These are phyloP conservation scores for Cyphomyrus plagiostoma DNA, from an alignment of 2,113 vertebrate species.

Conservation along the genomic window DNA sequence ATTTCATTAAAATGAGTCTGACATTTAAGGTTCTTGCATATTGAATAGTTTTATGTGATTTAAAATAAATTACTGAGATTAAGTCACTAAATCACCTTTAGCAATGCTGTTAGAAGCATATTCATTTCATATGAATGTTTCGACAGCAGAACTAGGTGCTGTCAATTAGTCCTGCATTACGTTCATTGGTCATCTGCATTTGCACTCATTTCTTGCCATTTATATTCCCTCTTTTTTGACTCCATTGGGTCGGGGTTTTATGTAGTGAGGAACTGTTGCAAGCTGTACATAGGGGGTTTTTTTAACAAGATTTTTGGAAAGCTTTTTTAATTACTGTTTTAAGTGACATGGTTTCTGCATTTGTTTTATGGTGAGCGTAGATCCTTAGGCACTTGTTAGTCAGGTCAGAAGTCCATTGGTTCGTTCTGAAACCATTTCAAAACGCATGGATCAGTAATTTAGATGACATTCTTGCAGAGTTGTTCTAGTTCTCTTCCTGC, in stretches of 20 bases:
- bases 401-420: background rate
- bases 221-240: background rate
- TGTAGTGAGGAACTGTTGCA: background rate
- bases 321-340: background rate
- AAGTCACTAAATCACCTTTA: background rate
- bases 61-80: background rate
- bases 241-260: background rate
- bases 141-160: too few species aligned
- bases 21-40: background rate
- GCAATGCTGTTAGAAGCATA: too few species aligned
- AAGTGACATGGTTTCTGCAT: background rate
- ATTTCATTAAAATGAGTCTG: too few species aligned
- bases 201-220: too few species aligned
- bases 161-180: too few species aligned
- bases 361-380: background rate
- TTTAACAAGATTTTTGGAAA: too few species aligned
- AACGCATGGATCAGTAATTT: background rate
- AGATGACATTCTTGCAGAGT: background rate
- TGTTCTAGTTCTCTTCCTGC: background rate
- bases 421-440: too few species aligned
- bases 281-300: background rate
- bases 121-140: too few species aligned
- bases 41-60: background rate
- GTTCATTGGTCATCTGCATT: too few species aligned
- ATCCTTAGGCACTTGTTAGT: background rate